Evolutionary conservation across 23 tunicate species (phyloP), one percentile per base, ranked within the genome.

Genomic region (Styela clava): DNA sequence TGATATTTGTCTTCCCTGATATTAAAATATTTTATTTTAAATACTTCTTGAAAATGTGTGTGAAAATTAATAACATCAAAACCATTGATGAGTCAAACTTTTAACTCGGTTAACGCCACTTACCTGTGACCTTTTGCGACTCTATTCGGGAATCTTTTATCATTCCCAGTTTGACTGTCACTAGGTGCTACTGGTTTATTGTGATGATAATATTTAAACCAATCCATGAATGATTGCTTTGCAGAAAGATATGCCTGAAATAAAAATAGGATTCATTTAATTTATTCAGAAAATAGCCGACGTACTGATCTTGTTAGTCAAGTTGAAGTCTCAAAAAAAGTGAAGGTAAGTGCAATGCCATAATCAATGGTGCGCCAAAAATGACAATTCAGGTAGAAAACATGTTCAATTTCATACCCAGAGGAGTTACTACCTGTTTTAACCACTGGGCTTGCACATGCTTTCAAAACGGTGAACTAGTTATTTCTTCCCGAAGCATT

Each of bases 201-300:
- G 78, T 72, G 70, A 85, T 88, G 89, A 34, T 73, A 84, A 85
- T 87, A 91, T 84, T 88, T 85, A 63, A 93, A 93, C 98, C 98
- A 93, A 61, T 88, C 87, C 36, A 64, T 51, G 76, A 93, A 93
- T 7, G 89, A 80, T 34, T 34, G 52, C 16, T 93, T 89, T 16
- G 98, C 92, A 18, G 74, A 63, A 37, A 93, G 51, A 37, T 88
- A 93, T 28, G 93, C 93, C 87, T 84, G 70, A n/a, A 74, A 67
- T n/a, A 35, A 7, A 33, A 51, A 20, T 18, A 20, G 20, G 18
- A 56, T n/a, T n/a, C n/a, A n/a, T n/a, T n/a, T n/a, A n/a, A n/a
- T n/a, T n/a, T n/a, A n/a, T n/a, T n/a, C n/a, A n/a, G n/a, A n/a
- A n/a, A n/a, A n/a, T n/a, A n/a, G n/a, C n/a, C n/a, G n/a, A n/a